Evolutionary conservation across 1,140 invertebrate genomes (phyloP).

Genomic region (Caenorhabditis latens): DNA sequence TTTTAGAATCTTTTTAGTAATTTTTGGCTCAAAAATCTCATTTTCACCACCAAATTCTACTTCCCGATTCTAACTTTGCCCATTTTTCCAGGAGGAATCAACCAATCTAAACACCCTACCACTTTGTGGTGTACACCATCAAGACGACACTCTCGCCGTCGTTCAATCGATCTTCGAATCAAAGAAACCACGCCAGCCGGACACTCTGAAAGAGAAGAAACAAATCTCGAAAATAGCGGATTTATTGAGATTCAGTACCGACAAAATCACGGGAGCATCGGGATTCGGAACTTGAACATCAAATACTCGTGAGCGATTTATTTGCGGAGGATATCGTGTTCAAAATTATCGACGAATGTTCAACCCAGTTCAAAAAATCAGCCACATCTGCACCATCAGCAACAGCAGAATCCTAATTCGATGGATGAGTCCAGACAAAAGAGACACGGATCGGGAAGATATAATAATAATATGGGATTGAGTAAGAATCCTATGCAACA

Average conservation of each 20-base stretch:
- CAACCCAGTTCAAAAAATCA: background rate
- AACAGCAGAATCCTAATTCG: background rate
- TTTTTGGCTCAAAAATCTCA: no score
- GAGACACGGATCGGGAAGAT: background rate
- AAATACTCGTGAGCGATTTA: background rate
- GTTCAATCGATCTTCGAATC: constrained; percentile 2
- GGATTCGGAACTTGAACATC: background rate
- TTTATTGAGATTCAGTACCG: constrained; percentile 1
- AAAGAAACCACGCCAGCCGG: background rate
- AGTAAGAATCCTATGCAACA: background rate
- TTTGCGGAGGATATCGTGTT: background rate
- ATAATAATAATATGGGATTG: background rate
- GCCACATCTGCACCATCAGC: background rate
- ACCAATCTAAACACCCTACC: background rate
- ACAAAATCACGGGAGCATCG: background rate
- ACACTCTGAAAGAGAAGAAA: constrained; percentile 49
- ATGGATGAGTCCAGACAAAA: constrained; percentile 20
- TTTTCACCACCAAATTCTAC: background rate
- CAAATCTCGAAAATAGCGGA: constrained; percentile 6
- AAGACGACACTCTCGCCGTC: background rate
- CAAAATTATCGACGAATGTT: no score
- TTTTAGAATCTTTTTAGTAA: no score
- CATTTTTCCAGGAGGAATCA: background rate
- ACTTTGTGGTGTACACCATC: background rate
- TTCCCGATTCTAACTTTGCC: background rate